Base-by-base conservation (phyloP, 2,888 invertebrate genomes). In the Thera britannica region DNA sequence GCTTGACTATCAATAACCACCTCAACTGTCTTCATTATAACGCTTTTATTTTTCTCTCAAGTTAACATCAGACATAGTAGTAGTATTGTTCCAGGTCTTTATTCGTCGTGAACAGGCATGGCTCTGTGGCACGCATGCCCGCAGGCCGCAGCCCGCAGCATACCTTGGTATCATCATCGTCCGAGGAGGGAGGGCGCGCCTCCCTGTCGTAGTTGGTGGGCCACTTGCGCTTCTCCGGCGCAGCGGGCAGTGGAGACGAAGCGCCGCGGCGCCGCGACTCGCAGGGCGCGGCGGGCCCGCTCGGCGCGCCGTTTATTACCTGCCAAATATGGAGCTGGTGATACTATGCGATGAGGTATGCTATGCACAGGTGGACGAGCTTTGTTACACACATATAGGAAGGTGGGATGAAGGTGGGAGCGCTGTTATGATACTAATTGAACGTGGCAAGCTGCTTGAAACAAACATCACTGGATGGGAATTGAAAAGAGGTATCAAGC, bases 161-260 rank as follows among this genome's bases (percentile, higher is more conserved):
- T 84, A 92, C 92, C 92, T 92, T 93, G 69, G 90, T 90, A 71
- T 89, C 88, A 70, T 91, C 90, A 71, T 90, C 92, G 75, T 90
- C 90, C 34, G 85, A 84, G 62, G 87, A 86, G 49, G 89, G 86
- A 44, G 89, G 81, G 8, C 85, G 71, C 62, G 85, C 77, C 48
- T 87, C 79, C 63, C 78, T 75, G 67, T 82, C 83, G 73, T 84
- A 56, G 52, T 44, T 59, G 62, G 85, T 62, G 82, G 90, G 96
- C 97, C 90, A 97, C 97, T 80, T 97, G 94, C 91, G 97, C 96
- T 91, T 97, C 96, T 68, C 96, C 94, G 78, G 95, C 87, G 84
- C 95, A 88, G 75, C 90, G 94, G 92, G 82, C 87, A 83, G 94
- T 86, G 94, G 90, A n/a, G 92, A 90, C 67, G 90, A 92, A 49